A percentile compares a stretch with the other conserved stretches of the same genome.
Evolutionary conservation across 2,113 vertebrate species (phyloP).

Genomic region (Muscicapa adusta): DNA sequence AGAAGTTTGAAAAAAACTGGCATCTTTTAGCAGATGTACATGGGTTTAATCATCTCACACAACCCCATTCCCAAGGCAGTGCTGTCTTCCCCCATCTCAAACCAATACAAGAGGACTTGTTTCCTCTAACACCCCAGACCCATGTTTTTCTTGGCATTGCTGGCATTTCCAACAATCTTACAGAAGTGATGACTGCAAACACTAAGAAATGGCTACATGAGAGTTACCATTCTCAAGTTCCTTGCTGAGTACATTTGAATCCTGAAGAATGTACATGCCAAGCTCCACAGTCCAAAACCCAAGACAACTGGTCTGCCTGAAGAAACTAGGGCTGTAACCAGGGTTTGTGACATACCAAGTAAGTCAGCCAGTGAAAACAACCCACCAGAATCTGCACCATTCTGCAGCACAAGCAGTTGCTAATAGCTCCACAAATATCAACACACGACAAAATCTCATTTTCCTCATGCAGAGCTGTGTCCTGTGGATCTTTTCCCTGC

Average conservation of each 20-base stretch:
- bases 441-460: neutral
- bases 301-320: neutral
- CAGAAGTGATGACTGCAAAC: neutral
- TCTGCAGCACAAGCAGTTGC: neutral
- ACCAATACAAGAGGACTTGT: neutral
- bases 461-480: neutral
- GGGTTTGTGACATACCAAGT: neutral
- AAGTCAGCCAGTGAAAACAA: neutral
- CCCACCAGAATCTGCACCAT: neutral
- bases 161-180: neutral
- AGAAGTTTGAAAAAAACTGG: neutral
- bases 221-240: neutral
- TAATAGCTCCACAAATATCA: neutral
- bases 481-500: neutral
- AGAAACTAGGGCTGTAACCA: neutral
- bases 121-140: neutral
- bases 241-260: neutral
- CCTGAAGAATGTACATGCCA: accelerated
- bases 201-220: neutral
- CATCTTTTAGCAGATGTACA: neutral
- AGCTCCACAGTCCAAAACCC: neutral
- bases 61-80: neutral
- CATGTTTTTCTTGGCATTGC: neutral
- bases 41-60: neutral
- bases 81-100: neutral